These are phyloP conservation scores for Platysteira castanea DNA, from an alignment of 2,113 vertebrate genomes.

Conservation along the genomic window DNA sequence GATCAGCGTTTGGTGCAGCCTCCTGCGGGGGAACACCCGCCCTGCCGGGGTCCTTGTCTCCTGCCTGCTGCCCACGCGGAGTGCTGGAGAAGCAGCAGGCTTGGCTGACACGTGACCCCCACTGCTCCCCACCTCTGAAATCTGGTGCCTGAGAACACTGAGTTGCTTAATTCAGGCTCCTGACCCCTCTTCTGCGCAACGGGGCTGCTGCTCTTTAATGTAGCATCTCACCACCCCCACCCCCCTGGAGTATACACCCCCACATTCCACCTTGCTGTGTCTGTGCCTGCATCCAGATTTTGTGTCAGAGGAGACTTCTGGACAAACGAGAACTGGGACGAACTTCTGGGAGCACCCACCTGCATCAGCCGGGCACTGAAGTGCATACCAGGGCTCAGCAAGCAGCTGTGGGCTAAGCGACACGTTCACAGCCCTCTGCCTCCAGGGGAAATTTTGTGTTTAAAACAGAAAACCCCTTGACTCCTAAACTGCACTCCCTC, in stretches of 20 bases:
- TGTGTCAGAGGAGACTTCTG: not conserved
- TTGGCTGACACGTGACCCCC: not conserved
- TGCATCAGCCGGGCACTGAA: not conserved
- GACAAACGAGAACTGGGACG: not conserved
- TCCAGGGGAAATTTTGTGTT: not conserved
- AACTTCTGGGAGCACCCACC: not conserved
- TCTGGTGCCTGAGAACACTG: fast-evolving
- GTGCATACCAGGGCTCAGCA: not conserved
- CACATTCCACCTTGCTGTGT: not conserved
- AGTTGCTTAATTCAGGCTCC: not conserved
- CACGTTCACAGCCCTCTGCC: not conserved
- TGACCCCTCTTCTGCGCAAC: not conserved
- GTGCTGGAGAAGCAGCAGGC: not conserved
- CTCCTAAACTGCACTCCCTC: not conserved
- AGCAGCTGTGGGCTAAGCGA: not conserved
- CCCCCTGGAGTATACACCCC: not conserved
- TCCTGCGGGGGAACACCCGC: not conserved
- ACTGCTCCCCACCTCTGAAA: not conserved
- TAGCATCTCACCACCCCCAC: not conserved
- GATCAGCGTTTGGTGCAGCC: not conserved
- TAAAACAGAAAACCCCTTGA: not conserved
- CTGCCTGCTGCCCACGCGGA: not conserved
- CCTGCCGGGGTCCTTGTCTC: not conserved
- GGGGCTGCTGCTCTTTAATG: not conserved
- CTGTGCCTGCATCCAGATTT: not conserved